Evolutionary conservation across 2,113 vertebrate genomes (phyloP).

Genomic region (Cygnus buccinator): DNA sequence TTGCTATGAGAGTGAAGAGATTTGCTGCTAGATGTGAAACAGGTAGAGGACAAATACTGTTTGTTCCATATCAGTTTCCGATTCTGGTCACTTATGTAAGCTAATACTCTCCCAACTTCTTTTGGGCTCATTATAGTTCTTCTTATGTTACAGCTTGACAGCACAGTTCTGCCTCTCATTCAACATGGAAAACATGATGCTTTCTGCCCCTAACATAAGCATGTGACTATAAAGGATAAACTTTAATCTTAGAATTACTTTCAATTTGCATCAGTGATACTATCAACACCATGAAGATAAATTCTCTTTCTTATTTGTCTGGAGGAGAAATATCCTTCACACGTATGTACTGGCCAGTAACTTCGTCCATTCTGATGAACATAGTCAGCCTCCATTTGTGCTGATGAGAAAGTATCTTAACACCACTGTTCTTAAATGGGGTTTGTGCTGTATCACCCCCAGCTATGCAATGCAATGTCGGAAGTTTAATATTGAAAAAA

Average conservation of each 20-base stretch:
- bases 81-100: slow-evolving; percentile 35
- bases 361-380: not conserved
- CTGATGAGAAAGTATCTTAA: not conserved
- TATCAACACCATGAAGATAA: not conserved
- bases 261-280: not conserved
- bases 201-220: not conserved
- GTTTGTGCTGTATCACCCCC: not conserved
- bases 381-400: not conserved
- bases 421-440: not conserved
- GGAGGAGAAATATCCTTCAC: not conserved
- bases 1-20: slow-evolving; percentile 14
- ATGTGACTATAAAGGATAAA: not conserved
- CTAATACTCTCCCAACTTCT: slow-evolving; percentile 12
- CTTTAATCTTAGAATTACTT: not conserved
- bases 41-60: not conserved
- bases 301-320: not conserved
- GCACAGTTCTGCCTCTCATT: not conserved
- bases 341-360: not conserved
- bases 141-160: slow-evolving; percentile 38
- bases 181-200: not conserved
- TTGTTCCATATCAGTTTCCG: slow-evolving; percentile 40
- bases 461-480: not conserved
- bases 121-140: slow-evolving; percentile 29
- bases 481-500: not conserved
- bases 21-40: not conserved